Evolutionary conservation across 1,140 invertebrate genomes (phyloP), one percentile per base, ranked within the genome.

Genomic region (Pogonus chalceus): DNA sequence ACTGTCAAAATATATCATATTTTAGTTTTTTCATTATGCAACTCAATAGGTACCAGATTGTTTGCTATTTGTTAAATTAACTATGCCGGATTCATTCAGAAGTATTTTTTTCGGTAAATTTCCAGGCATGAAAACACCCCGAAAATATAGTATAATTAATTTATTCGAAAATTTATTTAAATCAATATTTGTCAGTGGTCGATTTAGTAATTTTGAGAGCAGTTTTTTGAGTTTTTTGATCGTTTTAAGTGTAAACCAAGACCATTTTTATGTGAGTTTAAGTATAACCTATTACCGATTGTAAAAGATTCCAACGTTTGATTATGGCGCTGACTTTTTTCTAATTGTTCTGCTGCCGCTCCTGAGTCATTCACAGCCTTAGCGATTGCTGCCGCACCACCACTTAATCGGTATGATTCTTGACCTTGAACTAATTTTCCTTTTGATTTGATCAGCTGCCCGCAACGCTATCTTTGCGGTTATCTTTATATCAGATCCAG

Each of bases 111-210:
- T 49, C 22, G 62, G 56, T 52, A 63, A 56, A 37, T n/a, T 55
- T 58, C 62, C 57, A 50, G 57, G 58, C 67, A 66, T 66, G 49
- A 60, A 69, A n/a, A 67, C 60, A 23, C 63, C 65, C 56, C 62
- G 52, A 60, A 68, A 67, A 51, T 60, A 43, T 31, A 59, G 62
- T 43, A 66, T 63, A 49, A 60, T 54, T 51, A 37, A 23, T 10
- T 31, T 14, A 7, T 31, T 31, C 14, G 54, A 52, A 60, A 54
- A 52, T 56, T 62, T 59, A 23, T 51, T 2, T 47, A 63, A 54
- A 57, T 65, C 61, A 16, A 59, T 52, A 55, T 62, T 65, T 55
- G 56, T 62, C 35, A 60, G 35, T 24, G 56, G 37, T 23, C 56
- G 35, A 26, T 48, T 59, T 47, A 57, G 26, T 31, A 31, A 31